Evolutionary conservation across 2,113 vertebrate species (phyloP).

Genomic region (Hemicordylus capensis): DNA sequence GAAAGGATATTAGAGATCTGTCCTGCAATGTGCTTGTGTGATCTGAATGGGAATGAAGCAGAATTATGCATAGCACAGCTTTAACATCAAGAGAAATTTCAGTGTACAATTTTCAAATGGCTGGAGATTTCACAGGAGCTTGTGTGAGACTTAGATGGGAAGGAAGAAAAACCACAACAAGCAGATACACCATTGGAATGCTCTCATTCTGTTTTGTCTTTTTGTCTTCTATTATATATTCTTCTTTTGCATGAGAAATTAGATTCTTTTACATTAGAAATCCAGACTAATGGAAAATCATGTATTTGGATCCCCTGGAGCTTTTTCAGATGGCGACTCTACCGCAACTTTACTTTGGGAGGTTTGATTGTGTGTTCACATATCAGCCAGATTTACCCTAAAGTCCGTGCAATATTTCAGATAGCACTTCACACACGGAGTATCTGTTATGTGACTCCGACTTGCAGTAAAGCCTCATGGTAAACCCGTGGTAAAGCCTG

Average conservation of each 20-base stretch:
- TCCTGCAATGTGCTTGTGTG: background rate
- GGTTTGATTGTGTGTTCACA: too few species aligned
- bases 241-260: background rate
- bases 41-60: slow-evolving; percentile 16
- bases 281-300: background rate
- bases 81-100: slow-evolving; percentile 33
- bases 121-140: background rate
- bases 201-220: slow-evolving; percentile 24
- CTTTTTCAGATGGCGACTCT: too few species aligned
- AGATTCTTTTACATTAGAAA: background rate
- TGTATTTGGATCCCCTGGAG: background rate
- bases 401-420: too few species aligned
- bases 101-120: background rate
- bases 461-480: too few species aligned
- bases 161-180: slow-evolving; percentile 51
- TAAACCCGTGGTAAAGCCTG: too few species aligned
- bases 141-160: slow-evolving; percentile 46
- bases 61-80: background rate
- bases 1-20: slow-evolving; percentile 34
- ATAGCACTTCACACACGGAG: too few species aligned
- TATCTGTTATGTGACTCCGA: too few species aligned
- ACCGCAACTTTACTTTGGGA: too few species aligned
- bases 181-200: slow-evolving; percentile 41
- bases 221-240: background rate
- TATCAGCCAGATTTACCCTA: too few species aligned